These are phyloP conservation scores for Lamellibrachia satsuma DNA, from an alignment of 2,888 invertebrate genomes.

Conservation along the genomic window DNA sequence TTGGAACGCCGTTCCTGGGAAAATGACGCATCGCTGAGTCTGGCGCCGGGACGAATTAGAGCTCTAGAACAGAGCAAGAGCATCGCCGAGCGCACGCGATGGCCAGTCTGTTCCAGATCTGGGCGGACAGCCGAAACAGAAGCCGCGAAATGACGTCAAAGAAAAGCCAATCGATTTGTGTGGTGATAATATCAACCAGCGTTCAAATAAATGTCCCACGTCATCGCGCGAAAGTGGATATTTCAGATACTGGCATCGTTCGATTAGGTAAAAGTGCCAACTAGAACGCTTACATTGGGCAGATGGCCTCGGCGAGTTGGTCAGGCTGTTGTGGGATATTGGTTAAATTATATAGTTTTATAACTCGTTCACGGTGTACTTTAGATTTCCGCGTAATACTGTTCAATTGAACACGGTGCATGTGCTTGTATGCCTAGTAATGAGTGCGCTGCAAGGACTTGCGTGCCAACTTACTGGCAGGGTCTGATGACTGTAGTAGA, in stretches of 20 bases:
- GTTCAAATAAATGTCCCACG: background rate
- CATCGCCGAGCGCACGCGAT: background rate
- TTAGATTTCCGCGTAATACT: no score
- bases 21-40: background rate
- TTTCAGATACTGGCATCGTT: background rate
- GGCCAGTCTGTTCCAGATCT: background rate
- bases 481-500: no score
- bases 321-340: background rate
- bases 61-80: background rate
- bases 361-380: no score
- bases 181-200: background rate
- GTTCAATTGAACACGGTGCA: no score
- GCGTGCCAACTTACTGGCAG: no score
- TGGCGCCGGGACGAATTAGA: background rate
- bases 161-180: background rate
- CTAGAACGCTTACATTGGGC: background rate
- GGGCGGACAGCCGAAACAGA: background rate
- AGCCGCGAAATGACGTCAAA: background rate
- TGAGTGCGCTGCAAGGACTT: no score
- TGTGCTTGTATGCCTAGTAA: no score
- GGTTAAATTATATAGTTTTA: background rate
- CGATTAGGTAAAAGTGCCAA: background rate
- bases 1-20: background rate
- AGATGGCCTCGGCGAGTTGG: no score
- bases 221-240: background rate